Conservation (phyloP, 2,888 invertebrate genomes). For the Papilio gigon region DNA sequence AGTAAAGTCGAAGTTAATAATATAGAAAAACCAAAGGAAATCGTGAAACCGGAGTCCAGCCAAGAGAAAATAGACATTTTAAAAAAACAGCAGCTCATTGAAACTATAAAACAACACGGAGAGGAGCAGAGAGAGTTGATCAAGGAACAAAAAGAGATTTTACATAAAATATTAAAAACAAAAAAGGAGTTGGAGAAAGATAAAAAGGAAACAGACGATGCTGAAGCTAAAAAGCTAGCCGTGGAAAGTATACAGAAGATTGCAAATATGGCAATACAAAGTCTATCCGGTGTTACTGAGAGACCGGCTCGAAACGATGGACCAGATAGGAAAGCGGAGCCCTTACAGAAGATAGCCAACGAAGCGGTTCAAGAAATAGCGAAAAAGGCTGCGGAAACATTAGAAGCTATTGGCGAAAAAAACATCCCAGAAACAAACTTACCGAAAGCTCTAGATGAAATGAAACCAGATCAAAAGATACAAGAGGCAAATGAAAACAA, state of each 20-base stretch:
- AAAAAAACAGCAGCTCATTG: constrained; percentile 80
- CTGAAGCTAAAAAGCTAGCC: constrained; percentile 75
- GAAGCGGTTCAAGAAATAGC: constrained; percentile 77
- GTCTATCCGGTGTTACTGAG: constrained; percentile 70
- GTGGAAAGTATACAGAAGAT: constrained; percentile 80
- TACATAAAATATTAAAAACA: constrained; percentile 83
- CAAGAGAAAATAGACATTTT: constrained; percentile 63
- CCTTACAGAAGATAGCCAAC: constrained; percentile 62
- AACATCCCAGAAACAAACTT: constrained; percentile 60
- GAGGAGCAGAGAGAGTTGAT: constrained; percentile 86
- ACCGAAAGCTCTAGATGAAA: constrained; percentile 11
- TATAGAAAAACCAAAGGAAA: constrained; percentile 52
- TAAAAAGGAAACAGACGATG: constrained; percentile 72
- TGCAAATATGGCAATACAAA: constrained; percentile 75
- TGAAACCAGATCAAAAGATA: constrained; percentile 28
- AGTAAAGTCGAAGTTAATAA: constrained; percentile 46
- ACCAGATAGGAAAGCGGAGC: constrained; percentile 54
- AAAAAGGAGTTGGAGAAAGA: constrained; percentile 76
- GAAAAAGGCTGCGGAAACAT: constrained; percentile 72
- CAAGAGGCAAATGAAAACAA: constrained; percentile 39
- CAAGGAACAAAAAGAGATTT: constrained; percentile 85
- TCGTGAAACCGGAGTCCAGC: constrained; percentile 47
- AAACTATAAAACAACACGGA: constrained; percentile 86
- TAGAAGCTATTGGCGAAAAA: constrained; percentile 74
- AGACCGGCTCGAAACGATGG: constrained; percentile 55